Percentiles rank a stretch among this genome's conserved stretches.
Conservation (phyloP, 2,797 vertebrate genomes). For the Lutjanus campechanus region DNA sequence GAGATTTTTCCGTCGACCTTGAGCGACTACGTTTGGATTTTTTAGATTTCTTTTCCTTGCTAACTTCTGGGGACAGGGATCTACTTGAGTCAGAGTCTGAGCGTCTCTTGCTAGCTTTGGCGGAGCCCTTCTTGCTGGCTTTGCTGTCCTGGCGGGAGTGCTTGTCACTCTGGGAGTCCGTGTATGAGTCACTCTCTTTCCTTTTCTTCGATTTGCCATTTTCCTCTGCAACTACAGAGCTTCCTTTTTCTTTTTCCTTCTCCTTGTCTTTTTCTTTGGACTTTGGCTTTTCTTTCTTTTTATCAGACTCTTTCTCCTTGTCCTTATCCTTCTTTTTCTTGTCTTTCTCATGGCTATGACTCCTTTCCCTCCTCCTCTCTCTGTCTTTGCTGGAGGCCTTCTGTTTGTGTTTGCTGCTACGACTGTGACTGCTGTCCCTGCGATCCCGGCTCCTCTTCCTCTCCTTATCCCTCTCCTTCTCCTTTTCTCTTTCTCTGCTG, state of each 20-base stretch:
- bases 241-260: constrained; percentile 87
- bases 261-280: constrained; percentile 83
- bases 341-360: constrained; percentile 91
- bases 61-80: constrained; percentile 93
- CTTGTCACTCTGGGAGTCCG: constrained; percentile 89
- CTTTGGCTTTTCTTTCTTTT: constrained; percentile 87
- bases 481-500: constrained; percentile 90
- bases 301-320: constrained; percentile 86
- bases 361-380: constrained; percentile 91
- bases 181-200: constrained; percentile 86
- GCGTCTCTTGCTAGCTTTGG: constrained; percentile 93
- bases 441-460: constrained; percentile 90
- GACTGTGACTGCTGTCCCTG: constrained; percentile 89
- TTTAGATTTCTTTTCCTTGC: constrained; percentile 98
- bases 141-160: constrained; percentile 92
- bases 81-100: constrained; percentile 96
- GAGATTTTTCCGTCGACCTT: constrained; percentile 97
- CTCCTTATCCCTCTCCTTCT: constrained; percentile 91
- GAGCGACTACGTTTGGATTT: constrained; percentile 99
- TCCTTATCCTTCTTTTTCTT: constrained; percentile 94
- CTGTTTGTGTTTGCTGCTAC: constrained; percentile 92
- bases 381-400: constrained; percentile 93
- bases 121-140: constrained; percentile 88
- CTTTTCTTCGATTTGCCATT: constrained; percentile 84
- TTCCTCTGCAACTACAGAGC: constrained; percentile 86